Evolutionary conservation across 2,113 vertebrate species (phyloP).

Genomic region (Eurystomus gularis): DNA sequence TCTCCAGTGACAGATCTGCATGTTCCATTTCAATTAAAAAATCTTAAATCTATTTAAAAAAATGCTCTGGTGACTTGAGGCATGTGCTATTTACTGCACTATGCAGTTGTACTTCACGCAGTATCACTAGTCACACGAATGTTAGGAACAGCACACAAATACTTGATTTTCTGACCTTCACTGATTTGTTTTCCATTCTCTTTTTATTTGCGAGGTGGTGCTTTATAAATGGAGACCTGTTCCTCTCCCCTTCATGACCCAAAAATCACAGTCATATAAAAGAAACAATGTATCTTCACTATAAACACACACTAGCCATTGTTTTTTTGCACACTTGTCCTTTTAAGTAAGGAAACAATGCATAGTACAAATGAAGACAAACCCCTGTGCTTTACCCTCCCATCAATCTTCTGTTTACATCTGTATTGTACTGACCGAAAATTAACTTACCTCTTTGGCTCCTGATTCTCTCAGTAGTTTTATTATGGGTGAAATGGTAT

Average conservation of each 20-base stretch:
- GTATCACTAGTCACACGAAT: neutral
- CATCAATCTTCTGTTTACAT: neutral
- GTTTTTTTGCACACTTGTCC: neutral
- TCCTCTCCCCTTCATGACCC: neutral
- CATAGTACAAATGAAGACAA: neutral
- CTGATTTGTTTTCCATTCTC: neutral
- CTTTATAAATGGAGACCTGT: neutral
- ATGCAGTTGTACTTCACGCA: neutral
- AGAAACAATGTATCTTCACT: neutral
- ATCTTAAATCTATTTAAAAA: neutral
- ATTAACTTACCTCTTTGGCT: slow-evolving; percentile 87
- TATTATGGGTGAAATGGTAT: slow-evolving; percentile 97
- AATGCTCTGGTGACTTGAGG: neutral
- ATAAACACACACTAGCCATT: neutral
- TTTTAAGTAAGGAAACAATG: neutral
- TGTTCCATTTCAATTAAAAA: neutral
- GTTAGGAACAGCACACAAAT: neutral
- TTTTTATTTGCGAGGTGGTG: neutral
- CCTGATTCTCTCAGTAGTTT: slow-evolving; percentile 95
- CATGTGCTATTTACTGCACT: neutral
- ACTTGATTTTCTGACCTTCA: neutral
- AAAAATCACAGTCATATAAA: neutral
- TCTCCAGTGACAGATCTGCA: neutral
- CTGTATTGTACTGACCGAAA: neutral
- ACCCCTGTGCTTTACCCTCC: neutral